Evolutionary conservation across 2,888 invertebrate genomes (phyloP).

Genomic region (Candidula unifasciata): DNA sequence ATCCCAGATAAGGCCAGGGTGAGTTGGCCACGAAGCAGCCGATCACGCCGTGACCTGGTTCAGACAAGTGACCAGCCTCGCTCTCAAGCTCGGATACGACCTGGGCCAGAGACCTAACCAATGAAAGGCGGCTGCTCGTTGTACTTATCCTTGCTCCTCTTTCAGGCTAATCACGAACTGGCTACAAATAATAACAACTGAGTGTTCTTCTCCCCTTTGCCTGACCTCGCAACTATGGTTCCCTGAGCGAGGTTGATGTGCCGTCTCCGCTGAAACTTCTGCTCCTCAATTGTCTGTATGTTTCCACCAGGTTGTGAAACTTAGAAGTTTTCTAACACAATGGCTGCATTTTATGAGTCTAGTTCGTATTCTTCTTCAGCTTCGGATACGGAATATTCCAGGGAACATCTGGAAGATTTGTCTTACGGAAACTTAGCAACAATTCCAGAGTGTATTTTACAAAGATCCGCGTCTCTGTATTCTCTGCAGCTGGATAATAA

Average conservation of each 20-base stretch:
- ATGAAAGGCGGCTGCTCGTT: slow-evolving; percentile 3
- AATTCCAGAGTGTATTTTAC: slow-evolving; percentile 69
- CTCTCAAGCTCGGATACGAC: neutral
- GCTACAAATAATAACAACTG: neutral
- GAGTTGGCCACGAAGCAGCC: neutral
- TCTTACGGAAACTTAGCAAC: slow-evolving; percentile 71
- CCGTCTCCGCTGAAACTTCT: neutral
- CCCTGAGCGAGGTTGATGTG: neutral
- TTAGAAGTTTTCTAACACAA: slow-evolving; percentile 11
- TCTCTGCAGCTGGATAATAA: slow-evolving; percentile 79
- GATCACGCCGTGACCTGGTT: slow-evolving; percentile 31
- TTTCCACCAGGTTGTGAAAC: neutral
- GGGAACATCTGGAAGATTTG: slow-evolving; percentile 71
- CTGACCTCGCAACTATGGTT: slow-evolving; percentile 25
- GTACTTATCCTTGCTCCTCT: slow-evolving; percentile 3
- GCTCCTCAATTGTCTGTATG: neutral
- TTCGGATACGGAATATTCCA: slow-evolving; percentile 65
- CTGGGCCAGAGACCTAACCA: neutral
- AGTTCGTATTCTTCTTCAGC: slow-evolving; percentile 48
- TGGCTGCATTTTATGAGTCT: slow-evolving; percentile 45
- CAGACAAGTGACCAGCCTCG: neutral
- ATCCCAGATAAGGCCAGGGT: neutral
- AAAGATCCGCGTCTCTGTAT: slow-evolving; percentile 81
- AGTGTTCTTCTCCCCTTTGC: neutral
- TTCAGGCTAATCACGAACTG: slow-evolving; percentile 11